Base-by-base conservation (phyloP, 2,797 vertebrate species). In the Silurus aristotelis region DNA sequence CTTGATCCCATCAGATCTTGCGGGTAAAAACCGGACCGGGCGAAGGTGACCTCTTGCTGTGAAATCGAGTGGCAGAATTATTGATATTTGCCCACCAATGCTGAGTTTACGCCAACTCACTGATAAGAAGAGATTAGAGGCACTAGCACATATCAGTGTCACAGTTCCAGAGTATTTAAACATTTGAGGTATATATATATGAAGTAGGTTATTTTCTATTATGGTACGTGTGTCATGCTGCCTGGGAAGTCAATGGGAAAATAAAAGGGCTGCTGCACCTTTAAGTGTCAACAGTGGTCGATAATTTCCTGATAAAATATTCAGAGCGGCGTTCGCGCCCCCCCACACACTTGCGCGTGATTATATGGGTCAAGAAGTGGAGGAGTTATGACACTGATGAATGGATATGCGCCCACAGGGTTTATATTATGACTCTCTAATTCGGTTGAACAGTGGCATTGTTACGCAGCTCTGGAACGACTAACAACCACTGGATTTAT, bases 281-380 rank as follows among this genome's bases (percentile, higher is more conserved):
- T 61, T 78, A 61, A 77, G 14, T 60, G 27, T 38, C 75, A 31
- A 22, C 55, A 0, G 56, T 58, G 64, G 80, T 87, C 81, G 84
- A 84, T 87, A 84, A 90, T 91, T 84, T 87, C 19, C 67, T 87
- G 80, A 90, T 91, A 89, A 92, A 92, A 91, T 89, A 91, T 93
- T 93, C 88, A 86, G 85, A 85, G 84, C 86, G 72, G 75, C 83
- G 89, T 86, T 79, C 61, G 48, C 88, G 71, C 79, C 60, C 87
- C 67, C 48, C 6, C 48, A 52, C 48, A 52, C 48, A 87, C 83
- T 86, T 83, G 58, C 15, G 48, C 78, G 87, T 89, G 84, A 93
- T 92, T 89, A 93, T 88, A 46, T 17, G 63, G 79, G 90, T 87
- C 77, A 83, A 89, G 85, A 68, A 3, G 48, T 81, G 75, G 78